Conservation (phyloP, 2,797 vertebrate species). For the Channa striata region DNA sequence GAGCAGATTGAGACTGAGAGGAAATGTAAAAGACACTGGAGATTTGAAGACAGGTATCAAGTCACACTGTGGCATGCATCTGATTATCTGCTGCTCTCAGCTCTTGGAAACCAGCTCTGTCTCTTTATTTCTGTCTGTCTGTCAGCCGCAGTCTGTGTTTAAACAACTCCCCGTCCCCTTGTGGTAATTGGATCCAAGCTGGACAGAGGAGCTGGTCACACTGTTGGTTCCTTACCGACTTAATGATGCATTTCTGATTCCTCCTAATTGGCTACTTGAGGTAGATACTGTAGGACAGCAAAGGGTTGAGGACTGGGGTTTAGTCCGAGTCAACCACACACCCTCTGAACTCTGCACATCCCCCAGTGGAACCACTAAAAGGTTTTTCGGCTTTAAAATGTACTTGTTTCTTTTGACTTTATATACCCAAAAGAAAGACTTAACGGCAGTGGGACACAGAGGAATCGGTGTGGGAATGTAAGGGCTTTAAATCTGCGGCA, state of each 20-base stretch:
- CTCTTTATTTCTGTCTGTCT: slow-evolving; percentile 24
- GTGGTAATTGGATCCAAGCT: slow-evolving; percentile 43
- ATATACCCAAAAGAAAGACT: slow-evolving; percentile 12
- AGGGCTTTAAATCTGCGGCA: neutral
- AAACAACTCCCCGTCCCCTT: slow-evolving; percentile 10
- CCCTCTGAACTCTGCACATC: slow-evolving; percentile 26
- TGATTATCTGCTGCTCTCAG: slow-evolving; percentile 35
- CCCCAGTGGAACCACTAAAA: slow-evolving; percentile 21
- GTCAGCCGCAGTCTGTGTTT: slow-evolving; percentile 33
- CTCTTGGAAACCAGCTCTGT: slow-evolving; percentile 6
- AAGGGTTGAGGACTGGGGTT: neutral
- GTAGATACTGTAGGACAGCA: slow-evolving; percentile 12
- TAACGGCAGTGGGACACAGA: slow-evolving; percentile 6
- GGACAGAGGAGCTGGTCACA: slow-evolving; percentile 24
- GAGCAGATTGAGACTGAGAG: slow-evolving; percentile 8
- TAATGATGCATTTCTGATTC: slow-evolving; percentile 47
- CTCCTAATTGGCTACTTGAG: slow-evolving; percentile 34
- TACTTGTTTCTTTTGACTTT: neutral
- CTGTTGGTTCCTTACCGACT: slow-evolving; percentile 25
- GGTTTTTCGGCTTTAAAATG: slow-evolving; percentile 22
- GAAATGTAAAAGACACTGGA: slow-evolving; percentile 24
- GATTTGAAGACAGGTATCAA: slow-evolving; percentile 32
- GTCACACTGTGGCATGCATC: slow-evolving; percentile 36
- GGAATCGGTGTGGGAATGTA: neutral
- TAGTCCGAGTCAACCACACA: neutral